Evolutionary conservation across 2,888 invertebrate genomes (phyloP), one percentile per base, ranked within the genome.

Genomic region (Chrysodeixis includens): DNA sequence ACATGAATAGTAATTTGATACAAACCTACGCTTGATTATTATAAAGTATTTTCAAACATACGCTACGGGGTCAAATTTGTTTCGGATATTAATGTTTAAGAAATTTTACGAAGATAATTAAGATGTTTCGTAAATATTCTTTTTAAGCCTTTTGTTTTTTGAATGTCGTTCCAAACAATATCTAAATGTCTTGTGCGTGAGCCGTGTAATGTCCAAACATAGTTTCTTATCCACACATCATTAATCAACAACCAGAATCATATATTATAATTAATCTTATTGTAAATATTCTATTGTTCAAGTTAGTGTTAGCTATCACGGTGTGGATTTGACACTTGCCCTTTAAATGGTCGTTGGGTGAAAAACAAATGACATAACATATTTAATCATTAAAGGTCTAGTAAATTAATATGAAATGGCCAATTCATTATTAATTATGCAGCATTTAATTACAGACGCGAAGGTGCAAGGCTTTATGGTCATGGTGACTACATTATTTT

Each of bases 241-340:
- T 85, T 73, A 69, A 81, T 85, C 81, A 83, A 61, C 61, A 26
- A 26, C 6, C 26, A 6, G 26, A 2, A 26, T 26, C 26, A 26
- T 26, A 68, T 53, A 7, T 54, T 44, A 75, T 83, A 82, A 82
- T 82, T 81, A 81, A 86, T 83, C 79, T 57, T 83, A 81, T 84
- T 77, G 81, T 83, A 57, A 65, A 68, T 55, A 67, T 70, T 68
- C 71, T 62, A 76, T 83, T 84, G 75, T 78, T 59, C 26, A 58
- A 69, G 55, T 62, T 67, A 55, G 64, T 51, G 60, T 65, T 35
- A 55, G 62, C 18, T 30, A 30, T 12, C 18, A 20, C 20, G 32
- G 18, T 18, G 18, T 18, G 8, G 46, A 16, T 16, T 46, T 49
- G 46, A 49, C 46, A 49, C 20, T 10, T 49, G 46, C 46, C 46